phyloP scores from a whole-genome alignment of 2,113 vertebrate species.

The Oncorhynchus clarkii region DNA sequence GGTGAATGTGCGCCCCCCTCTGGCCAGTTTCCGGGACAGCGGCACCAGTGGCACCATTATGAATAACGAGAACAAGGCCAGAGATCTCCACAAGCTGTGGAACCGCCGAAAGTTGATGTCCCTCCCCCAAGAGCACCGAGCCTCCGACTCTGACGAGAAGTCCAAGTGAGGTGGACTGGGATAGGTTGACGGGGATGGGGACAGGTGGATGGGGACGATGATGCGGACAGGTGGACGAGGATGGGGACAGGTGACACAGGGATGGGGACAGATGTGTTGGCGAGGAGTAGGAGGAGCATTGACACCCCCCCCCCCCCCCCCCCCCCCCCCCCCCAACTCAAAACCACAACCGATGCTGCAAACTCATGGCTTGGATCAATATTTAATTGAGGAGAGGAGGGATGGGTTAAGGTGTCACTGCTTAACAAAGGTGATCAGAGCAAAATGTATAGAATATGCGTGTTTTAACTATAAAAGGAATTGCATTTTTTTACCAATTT shows the following conservation, averaged over 20 bases:
- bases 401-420: neutral
- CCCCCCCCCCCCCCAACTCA: neutral
- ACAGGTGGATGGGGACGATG: neutral
- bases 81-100: conserved; percentile 92
- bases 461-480: conserved; percentile 38
- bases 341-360: conserved; percentile 9
- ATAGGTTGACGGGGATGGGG: neutral
- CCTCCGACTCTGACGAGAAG: conserved; percentile 83
- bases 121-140: conserved; percentile 81
- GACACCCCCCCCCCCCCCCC: neutral
- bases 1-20: conserved; percentile 88
- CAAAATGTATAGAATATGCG: neutral
- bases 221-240: neutral
- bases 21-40: conserved; percentile 94
- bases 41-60: conserved; percentile 77
- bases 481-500: conserved; percentile 14
- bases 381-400: conserved; percentile 26
- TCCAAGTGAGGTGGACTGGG: conserved; percentile 69
- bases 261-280: neutral
- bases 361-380: conserved; percentile 57
- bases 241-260: neutral
- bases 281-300: conserved; percentile 21
- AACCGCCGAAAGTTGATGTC: conserved; percentile 82
- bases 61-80: conserved; percentile 88
- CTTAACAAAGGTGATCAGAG: neutral